Base-by-base conservation (phyloP, 2,888 invertebrate genomes). In the Vandiemenella viatica region DNA sequence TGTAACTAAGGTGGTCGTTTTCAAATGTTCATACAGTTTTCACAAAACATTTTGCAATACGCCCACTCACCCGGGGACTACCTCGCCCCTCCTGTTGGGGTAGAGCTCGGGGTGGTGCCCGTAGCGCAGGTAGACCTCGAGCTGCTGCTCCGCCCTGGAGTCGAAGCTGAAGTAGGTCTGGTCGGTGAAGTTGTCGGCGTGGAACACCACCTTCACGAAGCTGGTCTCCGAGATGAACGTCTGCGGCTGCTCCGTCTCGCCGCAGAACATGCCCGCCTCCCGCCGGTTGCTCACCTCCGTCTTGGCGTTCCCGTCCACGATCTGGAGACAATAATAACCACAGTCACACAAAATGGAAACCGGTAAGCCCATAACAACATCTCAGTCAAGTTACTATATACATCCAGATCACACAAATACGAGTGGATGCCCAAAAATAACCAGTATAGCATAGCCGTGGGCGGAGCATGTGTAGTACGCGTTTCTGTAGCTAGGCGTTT, bases 181-280 rank as follows among this genome's bases (percentile, higher is more conserved):
- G 66, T 90, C 89, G 43, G 91, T 90, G 70, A 90, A 91, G 70
- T 90, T 90, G 67, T 91, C 90, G 37, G 87, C 85, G 64, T 89
- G 88, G 70, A 92, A 91, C 56, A 89, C 76, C 54, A 92, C 82
- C 66, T 88, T 87, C 50, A 92, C 89, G 69, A 89, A 88, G 65
- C 86, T 88, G 48, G 91, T 92, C 69, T 92, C 91, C 46, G 90
- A 91, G 67, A 91, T 91, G 72, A 91, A 91, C 20, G 89, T 90
- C 69, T 91, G 89, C 1, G 90, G 88, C 61, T 91, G 90, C 62
- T 92, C 91, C 44, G 87, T 89, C 66, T 92, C 91, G 0, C 91
- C 92, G 63, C 92, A 92, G 68, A 90, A 92, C 61, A 87, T 79
- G 3, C 91, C 91, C 0, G 88, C 87, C 59, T 88, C 87, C 59